Percentiles rank a stretch among this genome's conserved stretches.
phyloP scores from a whole-genome alignment of 2,888 invertebrate genomes.

The Caradrina kadenii region DNA sequence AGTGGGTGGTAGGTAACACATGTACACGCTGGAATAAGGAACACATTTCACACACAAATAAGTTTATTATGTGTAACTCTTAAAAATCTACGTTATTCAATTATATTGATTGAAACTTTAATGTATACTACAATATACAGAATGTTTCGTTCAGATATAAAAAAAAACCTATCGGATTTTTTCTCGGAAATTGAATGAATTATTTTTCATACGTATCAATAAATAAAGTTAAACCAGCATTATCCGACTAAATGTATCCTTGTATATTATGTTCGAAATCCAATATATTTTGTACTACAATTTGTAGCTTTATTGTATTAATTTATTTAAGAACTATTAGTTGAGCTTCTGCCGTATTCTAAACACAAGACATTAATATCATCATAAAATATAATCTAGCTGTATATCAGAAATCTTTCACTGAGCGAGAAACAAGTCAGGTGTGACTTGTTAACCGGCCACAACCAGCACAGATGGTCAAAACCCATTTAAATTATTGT shows the following conservation, averaged over 20 bases:
- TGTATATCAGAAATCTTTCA: constrained; percentile 27
- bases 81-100: constrained; percentile 31
- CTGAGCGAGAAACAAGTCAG: constrained; percentile 10
- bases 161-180: constrained; percentile 44
- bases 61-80: constrained; percentile 52
- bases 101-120: constrained; percentile 40
- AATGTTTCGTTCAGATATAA: constrained; percentile 44
- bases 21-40: constrained; percentile 17
- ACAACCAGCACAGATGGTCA: background rate
- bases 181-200: constrained; percentile 63
- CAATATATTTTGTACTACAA: constrained; percentile 38
- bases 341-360: constrained; percentile 30
- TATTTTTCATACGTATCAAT: constrained; percentile 10
- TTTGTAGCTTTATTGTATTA: constrained; percentile 27
- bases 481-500: background rate
- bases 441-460: background rate
- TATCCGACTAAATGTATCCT: constrained; percentile 14
- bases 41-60: constrained; percentile 43
- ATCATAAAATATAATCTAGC: constrained; percentile 5
- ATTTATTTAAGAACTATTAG: constrained; percentile 30
- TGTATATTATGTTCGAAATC: constrained; percentile 1
- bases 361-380: constrained; percentile 20
- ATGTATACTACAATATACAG: constrained; percentile 60
- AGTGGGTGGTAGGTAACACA: background rate
- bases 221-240: constrained; percentile 21